These are phyloP conservation scores for Carabus problematicus DNA, from an alignment of 2,888 invertebrate species.

Conservation along the genomic window DNA sequence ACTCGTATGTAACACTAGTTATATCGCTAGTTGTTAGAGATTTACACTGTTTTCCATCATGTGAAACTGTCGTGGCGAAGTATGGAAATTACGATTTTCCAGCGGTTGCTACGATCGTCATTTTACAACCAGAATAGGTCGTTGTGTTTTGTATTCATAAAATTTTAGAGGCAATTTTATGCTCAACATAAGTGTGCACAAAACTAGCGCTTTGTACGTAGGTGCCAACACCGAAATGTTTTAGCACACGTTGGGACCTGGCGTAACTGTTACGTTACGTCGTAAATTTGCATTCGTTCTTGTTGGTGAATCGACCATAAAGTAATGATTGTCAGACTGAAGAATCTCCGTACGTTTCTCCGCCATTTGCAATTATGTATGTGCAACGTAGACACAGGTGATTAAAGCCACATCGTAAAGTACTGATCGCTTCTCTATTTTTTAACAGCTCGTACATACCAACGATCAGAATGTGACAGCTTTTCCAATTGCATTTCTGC, in stretches of 20 bases:
- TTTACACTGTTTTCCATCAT: no score
- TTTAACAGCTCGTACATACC: no score
- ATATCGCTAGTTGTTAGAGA: no score
- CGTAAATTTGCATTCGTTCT: conserved; percentile 14
- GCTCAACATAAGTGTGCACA: conserved; percentile 1
- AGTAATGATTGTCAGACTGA: conserved; percentile 2
- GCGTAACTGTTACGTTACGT: conserved; percentile 8
- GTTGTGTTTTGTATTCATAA: conserved; percentile 16
- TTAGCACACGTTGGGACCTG: conserved; percentile 5
- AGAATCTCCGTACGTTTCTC: no score
- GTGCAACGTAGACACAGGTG: no score
- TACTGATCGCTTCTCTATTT: no score
- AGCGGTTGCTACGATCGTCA: conserved; percentile 6
- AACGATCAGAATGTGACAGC: no score
- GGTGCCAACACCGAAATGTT: conserved; percentile 12
- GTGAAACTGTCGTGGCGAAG: not conserved
- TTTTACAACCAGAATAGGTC: conserved; percentile 10
- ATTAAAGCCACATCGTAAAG: no score
- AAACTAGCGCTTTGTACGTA: no score
- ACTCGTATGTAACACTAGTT: no score
- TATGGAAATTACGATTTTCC: conserved; percentile 7
- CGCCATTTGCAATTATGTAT: no score
- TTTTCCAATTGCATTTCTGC: no score
- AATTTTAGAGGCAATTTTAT: conserved; percentile 19
- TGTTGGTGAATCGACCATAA: conserved; percentile 4